Conservation (phyloP, 2,797 vertebrate species). For the Halcyon smyrnensis region DNA sequence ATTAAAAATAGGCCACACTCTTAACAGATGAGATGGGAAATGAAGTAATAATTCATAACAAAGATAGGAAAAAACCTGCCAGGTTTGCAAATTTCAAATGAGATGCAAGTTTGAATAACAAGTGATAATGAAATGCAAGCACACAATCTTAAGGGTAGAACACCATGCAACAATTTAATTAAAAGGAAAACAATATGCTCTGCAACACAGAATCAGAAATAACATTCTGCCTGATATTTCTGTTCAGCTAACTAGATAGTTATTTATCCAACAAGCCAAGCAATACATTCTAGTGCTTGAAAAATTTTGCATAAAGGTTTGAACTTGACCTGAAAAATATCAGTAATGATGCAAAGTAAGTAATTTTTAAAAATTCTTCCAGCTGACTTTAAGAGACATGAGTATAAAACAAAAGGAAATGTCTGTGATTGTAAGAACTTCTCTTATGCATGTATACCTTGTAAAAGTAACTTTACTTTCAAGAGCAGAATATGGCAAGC, state of each 20-base stretch:
- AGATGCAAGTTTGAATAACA: slow-evolving; percentile 49
- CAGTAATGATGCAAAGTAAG: slow-evolving; percentile 34
- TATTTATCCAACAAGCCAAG: neutral
- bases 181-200: slow-evolving; percentile 42
- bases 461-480: slow-evolving; percentile 64
- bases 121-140: slow-evolving; percentile 44
- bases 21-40: slow-evolving; percentile 48
- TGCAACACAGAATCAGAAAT: slow-evolving; percentile 23
- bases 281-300: neutral
- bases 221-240: slow-evolving; percentile 24
- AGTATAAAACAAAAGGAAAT: slow-evolving; percentile 55
- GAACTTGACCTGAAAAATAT: slow-evolving; percentile 37
- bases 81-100: slow-evolving; percentile 30
- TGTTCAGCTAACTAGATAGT: neutral
- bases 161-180: slow-evolving; percentile 44
- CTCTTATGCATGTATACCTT: slow-evolving; percentile 30
- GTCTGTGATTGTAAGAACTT: slow-evolving; percentile 51
- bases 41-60: slow-evolving; percentile 54
- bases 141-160: slow-evolving; percentile 8
- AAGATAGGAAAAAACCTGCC: slow-evolving; percentile 39
- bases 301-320: slow-evolving; percentile 9
- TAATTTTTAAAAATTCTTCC: slow-evolving; percentile 53
- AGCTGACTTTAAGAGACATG: slow-evolving; percentile 43
- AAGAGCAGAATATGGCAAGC: slow-evolving; percentile 56
- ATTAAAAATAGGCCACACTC: slow-evolving; percentile 32